A percentile compares a stretch with the other conserved stretches of the same genome.
phyloP scores from a whole-genome alignment of 1,140 invertebrate genomes.

The Dreissena polymorpha region DNA sequence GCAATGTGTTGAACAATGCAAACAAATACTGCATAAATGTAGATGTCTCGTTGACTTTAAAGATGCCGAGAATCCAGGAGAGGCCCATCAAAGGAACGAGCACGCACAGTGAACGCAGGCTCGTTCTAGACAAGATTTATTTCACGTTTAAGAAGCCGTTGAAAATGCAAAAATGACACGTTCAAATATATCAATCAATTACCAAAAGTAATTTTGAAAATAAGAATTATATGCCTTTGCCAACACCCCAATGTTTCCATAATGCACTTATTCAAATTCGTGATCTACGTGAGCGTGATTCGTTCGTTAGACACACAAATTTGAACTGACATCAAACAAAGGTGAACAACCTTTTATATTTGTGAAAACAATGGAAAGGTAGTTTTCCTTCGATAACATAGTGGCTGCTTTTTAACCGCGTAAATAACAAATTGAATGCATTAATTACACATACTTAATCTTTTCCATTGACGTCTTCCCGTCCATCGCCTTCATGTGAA shows the following conservation, averaged over 20 bases:
- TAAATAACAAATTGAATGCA: too few relatives aligned
- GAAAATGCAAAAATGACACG: too few relatives aligned
- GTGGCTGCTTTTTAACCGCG: neutral
- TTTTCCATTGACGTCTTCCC: neutral
- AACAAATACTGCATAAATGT: slow-evolving; percentile 28
- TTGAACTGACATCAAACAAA: neutral
- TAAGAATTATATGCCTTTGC: too few relatives aligned
- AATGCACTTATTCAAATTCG: neutral
- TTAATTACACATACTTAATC: neutral
- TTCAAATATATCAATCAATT: too few relatives aligned
- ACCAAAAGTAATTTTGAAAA: too few relatives aligned
- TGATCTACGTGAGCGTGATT: neutral
- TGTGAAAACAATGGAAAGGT: neutral
- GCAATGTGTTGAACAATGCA: slow-evolving; percentile 30
- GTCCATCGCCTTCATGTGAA: neutral
- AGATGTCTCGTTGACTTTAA: slow-evolving; percentile 13
- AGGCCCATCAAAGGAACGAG: slow-evolving; percentile 23
- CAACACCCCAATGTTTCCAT: neutral
- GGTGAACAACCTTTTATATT: neutral
- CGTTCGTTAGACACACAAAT: neutral
- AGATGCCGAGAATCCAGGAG: slow-evolving; percentile 32
- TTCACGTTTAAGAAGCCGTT: too few relatives aligned
- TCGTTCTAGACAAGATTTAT: neutral
- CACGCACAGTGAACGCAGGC: slow-evolving; percentile 21
- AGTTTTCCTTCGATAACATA: neutral